Percentiles rank a stretch among this genome's conserved stretches.
Evolutionary conservation across 2,888 invertebrate species (phyloP).

Genomic region (Torymus texanus): DNA sequence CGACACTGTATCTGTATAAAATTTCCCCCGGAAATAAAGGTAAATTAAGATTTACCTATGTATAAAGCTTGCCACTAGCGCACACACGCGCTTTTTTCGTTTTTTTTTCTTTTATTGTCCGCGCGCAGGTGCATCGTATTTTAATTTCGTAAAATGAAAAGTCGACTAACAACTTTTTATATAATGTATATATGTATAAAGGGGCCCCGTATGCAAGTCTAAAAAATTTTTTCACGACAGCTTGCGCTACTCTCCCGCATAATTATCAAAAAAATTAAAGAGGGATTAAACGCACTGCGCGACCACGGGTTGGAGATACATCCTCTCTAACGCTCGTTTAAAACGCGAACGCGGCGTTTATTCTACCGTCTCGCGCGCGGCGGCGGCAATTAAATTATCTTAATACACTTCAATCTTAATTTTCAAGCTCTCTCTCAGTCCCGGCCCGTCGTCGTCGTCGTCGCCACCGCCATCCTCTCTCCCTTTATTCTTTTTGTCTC

Average conservation of each 20-base stretch:
- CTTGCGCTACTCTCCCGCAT: neutral
- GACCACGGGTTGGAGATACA: no score
- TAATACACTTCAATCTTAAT: slow-evolving; percentile 43
- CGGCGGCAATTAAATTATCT: slow-evolving; percentile 40
- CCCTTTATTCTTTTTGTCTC: slow-evolving; percentile 20
- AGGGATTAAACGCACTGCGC: slow-evolving; percentile 4
- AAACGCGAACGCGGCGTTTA: neutral
- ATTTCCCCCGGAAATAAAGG: neutral
- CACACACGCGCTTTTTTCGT: no score
- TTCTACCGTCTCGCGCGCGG: neutral
- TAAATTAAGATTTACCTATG: neutral
- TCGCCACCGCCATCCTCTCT: neutral
- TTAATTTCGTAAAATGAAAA: slow-evolving; percentile 12
- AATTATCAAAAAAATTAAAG: slow-evolving; percentile 13
- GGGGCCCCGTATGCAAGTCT: neutral
- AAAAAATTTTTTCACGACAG: neutral
- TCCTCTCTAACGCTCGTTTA: neutral
- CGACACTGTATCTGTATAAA: neutral
- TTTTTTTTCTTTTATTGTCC: neutral
- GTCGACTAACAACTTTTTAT: slow-evolving; percentile 2
- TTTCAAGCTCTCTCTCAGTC: neutral
- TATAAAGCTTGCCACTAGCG: no score
- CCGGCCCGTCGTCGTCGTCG: no score
- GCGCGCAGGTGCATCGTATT: neutral
- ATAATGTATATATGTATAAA: no score